Evolutionary conservation across 2,113 vertebrate genomes (phyloP).

Genomic region (Ophiodon elongatus): DNA sequence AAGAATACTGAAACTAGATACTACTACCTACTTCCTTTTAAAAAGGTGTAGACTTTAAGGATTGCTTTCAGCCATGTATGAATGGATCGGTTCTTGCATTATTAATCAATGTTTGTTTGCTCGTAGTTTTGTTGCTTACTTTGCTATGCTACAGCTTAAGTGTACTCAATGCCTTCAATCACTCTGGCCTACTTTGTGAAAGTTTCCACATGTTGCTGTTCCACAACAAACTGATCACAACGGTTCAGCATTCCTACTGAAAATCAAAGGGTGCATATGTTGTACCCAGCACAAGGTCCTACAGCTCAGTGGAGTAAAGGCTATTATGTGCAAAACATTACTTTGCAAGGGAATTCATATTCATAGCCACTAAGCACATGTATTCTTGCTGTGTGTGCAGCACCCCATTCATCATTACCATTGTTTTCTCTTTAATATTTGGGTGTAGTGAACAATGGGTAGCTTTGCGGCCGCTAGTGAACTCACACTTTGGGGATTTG

Average conservation of each 20-base stretch:
- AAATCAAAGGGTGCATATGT: constrained; percentile 17
- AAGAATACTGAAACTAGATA: not conserved
- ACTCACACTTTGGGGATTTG: constrained; percentile 11
- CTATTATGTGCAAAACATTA: constrained; percentile 11
- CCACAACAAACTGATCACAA: constrained; percentile 13
- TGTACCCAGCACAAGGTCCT: constrained; percentile 2
- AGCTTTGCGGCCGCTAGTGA: constrained; percentile 3
- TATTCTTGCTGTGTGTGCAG: constrained; percentile 27
- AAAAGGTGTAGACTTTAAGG: not conserved
- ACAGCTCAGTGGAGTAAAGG: constrained; percentile 17
- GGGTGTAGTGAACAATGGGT: constrained; percentile 3
- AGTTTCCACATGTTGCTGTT: constrained; percentile 19
- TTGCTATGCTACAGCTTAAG: not conserved
- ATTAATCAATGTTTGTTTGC: not conserved
- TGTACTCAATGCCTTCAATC: not conserved
- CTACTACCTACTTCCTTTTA: not conserved
- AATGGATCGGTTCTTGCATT: not conserved
- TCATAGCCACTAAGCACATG: constrained; percentile 32
- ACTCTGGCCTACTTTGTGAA: constrained; percentile 1
- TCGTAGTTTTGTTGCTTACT: not conserved
- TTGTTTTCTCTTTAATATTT: constrained; percentile 40
- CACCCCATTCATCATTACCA: constrained; percentile 45
- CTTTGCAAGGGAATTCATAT: constrained; percentile 50
- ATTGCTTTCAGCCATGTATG: not conserved
- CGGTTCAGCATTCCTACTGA: constrained; percentile 17